Conservation (phyloP, 2,888 invertebrate species). For the Argyresthia goedartella region DNA sequence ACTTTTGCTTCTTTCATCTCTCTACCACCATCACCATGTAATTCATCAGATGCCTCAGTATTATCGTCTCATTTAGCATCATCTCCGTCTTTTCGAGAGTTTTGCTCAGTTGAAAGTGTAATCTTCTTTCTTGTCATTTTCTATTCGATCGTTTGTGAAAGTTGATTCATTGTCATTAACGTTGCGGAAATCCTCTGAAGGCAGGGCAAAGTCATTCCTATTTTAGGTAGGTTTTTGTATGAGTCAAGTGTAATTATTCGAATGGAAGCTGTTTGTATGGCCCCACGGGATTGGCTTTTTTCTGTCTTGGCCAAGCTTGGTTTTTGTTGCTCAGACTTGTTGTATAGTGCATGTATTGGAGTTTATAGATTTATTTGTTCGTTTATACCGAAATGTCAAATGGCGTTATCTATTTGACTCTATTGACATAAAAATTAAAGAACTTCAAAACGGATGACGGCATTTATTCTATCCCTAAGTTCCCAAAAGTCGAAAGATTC, state of each 20-base stretch:
- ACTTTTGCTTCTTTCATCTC: conserved; percentile 59
- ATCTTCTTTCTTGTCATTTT: conserved; percentile 1
- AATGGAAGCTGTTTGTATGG: conserved; percentile 45
- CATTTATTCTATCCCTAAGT: too few relatives aligned
- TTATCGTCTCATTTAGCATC: conserved; percentile 8
- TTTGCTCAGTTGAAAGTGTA: conserved; percentile 2
- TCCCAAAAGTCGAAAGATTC: too few relatives aligned
- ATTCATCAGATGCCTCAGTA: conserved; percentile 23
- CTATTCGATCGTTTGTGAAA: not conserved
- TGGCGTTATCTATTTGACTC: too few relatives aligned
- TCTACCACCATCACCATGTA: conserved; percentile 32
- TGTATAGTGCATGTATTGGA: conserved; percentile 45
- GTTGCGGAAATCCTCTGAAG: conserved; percentile 52
- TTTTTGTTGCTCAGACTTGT: conserved; percentile 44
- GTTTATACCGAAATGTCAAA: too few relatives aligned
- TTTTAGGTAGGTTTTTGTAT: conserved; percentile 24
- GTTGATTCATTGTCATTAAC: conserved; percentile 8
- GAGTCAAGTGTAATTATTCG: not conserved
- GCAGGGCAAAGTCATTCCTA: conserved; percentile 55
- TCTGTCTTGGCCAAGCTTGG: conserved; percentile 61
- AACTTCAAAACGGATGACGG: too few relatives aligned
- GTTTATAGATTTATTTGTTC: not conserved
- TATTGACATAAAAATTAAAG: too few relatives aligned
- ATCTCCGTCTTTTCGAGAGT: conserved; percentile 2
- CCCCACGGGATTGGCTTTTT: conserved; percentile 50